These are phyloP conservation scores for Pediacus dermestoides DNA, from an alignment of 2,888 invertebrate genomes.

Conservation along the genomic window DNA sequence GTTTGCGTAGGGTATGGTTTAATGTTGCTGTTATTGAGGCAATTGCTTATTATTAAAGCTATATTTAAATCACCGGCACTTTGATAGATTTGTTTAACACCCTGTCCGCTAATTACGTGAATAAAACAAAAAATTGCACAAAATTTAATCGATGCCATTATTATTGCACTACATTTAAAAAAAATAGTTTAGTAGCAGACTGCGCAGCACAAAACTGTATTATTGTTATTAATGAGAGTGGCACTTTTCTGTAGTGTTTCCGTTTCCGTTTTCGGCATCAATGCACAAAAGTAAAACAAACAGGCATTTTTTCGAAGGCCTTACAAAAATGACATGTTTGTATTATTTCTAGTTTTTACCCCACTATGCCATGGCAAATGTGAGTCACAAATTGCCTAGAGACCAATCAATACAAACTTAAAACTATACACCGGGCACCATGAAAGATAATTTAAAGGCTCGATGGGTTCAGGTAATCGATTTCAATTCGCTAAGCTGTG, in stretches of 20 bases:
- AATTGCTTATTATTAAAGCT: slow-evolving; percentile 38
- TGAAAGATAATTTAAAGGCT: no score
- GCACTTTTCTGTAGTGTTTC: no score
- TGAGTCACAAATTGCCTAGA: slow-evolving; percentile 39
- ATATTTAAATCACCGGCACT: slow-evolving; percentile 37
- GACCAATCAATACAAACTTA: slow-evolving; percentile 42
- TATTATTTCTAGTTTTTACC: slow-evolving; percentile 1
- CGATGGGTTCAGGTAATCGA: no score
- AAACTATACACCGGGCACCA: no score
- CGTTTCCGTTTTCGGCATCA: slow-evolving; percentile 36
- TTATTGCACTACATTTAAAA: no score
- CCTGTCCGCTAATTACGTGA: not conserved
- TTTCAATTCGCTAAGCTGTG: not conserved
- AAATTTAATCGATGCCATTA: no score
- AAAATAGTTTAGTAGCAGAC: no score
- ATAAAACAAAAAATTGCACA: not conserved
- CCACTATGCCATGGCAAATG: slow-evolving; percentile 4
- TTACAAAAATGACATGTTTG: no score
- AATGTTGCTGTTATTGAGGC: slow-evolving; percentile 20
- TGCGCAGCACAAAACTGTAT: no score
- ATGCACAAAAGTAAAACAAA: slow-evolving; percentile 28
- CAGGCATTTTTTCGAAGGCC: slow-evolving; percentile 4
- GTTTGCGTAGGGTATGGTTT: slow-evolving; percentile 30
- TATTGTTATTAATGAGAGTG: no score
- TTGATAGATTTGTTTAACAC: slow-evolving; percentile 23